A percentile compares a stretch with the other conserved stretches of the same genome.
phyloP scores from a whole-genome alignment of 92 coral and sea anemone genomes.

The Phenganax stokvisi region DNA sequence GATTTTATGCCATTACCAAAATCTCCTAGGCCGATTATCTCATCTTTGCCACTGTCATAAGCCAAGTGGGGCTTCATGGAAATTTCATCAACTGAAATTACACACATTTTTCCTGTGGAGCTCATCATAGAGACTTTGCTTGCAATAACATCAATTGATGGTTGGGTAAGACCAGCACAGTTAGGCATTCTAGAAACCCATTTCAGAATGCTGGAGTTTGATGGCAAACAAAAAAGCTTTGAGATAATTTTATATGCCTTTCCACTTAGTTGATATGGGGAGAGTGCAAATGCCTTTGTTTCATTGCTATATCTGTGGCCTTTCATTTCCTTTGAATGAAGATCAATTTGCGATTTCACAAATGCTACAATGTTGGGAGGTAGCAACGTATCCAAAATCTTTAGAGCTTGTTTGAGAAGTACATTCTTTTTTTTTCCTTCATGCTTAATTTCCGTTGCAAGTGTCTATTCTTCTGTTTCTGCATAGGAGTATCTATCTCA shows the following conservation, averaged over 20 bases:
- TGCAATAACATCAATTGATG: not conserved
- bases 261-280: too few relatives aligned
- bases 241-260: too few relatives aligned
- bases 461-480: not conserved
- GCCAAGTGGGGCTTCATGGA: constrained; percentile 13
- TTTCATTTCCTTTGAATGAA: not conserved
- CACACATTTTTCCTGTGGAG: not conserved
- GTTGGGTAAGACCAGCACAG: not conserved
- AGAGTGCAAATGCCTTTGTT: too few relatives aligned
- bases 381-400: not conserved
- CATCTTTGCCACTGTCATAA: constrained; percentile 21
- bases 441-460: not conserved
- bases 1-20: constrained; percentile 9
- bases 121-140: constrained; percentile 17
- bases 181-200: not conserved
- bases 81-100: constrained; percentile 25
- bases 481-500: not conserved
- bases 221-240: constrained; percentile 8
- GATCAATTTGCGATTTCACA: not conserved
- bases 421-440: not conserved
- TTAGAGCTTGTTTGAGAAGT: not conserved
- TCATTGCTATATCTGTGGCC: not conserved
- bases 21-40: constrained; percentile 18
- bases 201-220: not conserved
- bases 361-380: not conserved